These are phyloP conservation scores for Ceratosolen fusciceps DNA, from an alignment of 1,140 invertebrate genomes.

Conservation along the genomic window DNA sequence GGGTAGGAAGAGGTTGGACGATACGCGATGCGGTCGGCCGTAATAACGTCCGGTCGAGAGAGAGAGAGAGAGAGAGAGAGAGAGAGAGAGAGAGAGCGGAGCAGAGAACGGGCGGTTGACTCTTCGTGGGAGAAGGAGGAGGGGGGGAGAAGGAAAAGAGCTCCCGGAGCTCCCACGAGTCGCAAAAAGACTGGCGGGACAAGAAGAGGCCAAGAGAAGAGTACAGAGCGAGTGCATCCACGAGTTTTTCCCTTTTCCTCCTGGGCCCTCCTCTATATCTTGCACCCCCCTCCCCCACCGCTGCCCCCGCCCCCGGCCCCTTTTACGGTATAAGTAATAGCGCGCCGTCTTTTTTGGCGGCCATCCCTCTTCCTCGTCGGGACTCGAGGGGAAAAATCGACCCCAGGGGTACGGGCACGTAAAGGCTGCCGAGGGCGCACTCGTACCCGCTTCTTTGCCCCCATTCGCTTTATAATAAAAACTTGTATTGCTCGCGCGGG, in stretches of 20 bases:
- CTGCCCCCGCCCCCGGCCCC: too few species aligned
- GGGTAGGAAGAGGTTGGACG: too few species aligned
- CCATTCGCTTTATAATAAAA: slow-evolving; percentile 16
- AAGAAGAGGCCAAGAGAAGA: neutral
- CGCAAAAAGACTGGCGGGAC: too few species aligned
- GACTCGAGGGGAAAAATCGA: neutral
- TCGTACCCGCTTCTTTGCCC: neutral
- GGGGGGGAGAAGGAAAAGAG: too few species aligned
- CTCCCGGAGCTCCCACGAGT: too few species aligned
- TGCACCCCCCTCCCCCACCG: too few species aligned
- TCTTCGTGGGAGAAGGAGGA: too few species aligned
- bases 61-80: too few species aligned
- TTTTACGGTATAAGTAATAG: neutral
- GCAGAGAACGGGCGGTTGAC: too few species aligned
- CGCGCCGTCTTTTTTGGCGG: neutral
- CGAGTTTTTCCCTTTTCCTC: neutral
- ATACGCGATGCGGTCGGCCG: too few species aligned
- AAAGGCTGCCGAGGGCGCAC: neutral
- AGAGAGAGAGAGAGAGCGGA: too few species aligned
- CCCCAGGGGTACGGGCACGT: neutral
- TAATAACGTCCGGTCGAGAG: too few species aligned
- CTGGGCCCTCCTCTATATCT: neutral
- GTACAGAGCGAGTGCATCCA: neutral
- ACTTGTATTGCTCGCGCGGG: neutral
- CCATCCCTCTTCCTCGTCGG: neutral